Percentiles rank a stretch among this genome's conserved stretches.
Evolutionary conservation across 2,113 vertebrate species (phyloP).

Genomic region (Dipodomys merriami): DNA sequence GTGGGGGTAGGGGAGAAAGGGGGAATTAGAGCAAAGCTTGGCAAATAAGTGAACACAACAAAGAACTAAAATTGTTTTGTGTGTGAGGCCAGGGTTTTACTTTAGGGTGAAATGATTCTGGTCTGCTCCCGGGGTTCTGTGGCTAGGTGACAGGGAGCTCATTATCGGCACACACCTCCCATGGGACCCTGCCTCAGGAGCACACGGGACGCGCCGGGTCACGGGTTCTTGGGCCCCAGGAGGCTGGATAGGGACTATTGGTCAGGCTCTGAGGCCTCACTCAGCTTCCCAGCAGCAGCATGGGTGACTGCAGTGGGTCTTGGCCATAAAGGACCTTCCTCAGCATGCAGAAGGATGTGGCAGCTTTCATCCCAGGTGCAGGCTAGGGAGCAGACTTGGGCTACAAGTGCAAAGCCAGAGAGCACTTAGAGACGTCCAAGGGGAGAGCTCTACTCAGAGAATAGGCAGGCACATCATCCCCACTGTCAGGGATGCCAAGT

Average conservation of each 20-base stretch:
- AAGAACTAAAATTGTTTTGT: not conserved
- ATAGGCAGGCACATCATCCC: not conserved
- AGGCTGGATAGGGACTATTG: not conserved
- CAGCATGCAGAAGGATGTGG: fast-evolving
- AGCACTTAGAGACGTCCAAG: not conserved
- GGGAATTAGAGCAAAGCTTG: not conserved
- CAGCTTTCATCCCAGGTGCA: not conserved
- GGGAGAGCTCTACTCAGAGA: not conserved
- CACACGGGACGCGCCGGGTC: not conserved
- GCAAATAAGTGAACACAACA: constrained; percentile 17
- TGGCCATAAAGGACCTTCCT: not conserved
- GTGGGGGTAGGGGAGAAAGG: too few species aligned
- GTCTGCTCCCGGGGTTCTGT: not conserved
- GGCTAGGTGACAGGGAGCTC: not conserved
- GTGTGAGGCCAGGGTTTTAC: not conserved
- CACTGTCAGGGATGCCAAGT: not conserved
- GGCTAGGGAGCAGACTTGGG: not conserved
- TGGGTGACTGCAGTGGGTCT: not conserved
- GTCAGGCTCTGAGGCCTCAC: not conserved
- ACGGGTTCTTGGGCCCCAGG: not conserved
- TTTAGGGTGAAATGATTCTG: not conserved
- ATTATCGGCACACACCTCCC: not conserved
- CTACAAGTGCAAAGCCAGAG: not conserved
- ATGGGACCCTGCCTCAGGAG: not conserved
- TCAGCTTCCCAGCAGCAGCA: not conserved